Conservation (phyloP, 2,113 vertebrate genomes). For the Rhipidura dahli region DNA sequence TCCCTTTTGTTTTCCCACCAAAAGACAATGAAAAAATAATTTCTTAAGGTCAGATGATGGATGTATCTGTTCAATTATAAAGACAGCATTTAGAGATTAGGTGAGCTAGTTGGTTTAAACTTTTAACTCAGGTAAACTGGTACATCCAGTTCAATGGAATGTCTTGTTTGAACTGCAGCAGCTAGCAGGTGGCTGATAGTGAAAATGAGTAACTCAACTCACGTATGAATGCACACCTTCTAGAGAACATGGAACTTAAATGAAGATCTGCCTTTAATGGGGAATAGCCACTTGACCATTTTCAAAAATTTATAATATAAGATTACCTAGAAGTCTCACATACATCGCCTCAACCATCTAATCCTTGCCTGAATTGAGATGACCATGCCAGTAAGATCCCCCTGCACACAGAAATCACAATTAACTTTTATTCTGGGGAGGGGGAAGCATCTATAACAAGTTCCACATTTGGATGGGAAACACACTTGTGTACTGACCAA, state of each 20-base stretch:
- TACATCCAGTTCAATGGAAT: neutral
- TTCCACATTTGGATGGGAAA: neutral
- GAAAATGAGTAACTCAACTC: neutral
- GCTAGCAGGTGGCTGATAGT: neutral
- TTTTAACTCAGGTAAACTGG: neutral
- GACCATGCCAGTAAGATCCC: neutral
- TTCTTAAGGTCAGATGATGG: neutral
- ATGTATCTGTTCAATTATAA: neutral
- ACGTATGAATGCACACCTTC: neutral
- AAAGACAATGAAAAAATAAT: neutral
- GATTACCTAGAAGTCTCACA: neutral
- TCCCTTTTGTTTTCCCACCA: neutral
- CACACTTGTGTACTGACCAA: neutral
- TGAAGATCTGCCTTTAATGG: neutral
- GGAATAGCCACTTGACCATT: neutral
- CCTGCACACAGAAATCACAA: neutral
- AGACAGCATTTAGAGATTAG: neutral
- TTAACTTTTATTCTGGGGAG: neutral
- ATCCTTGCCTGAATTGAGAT: neutral
- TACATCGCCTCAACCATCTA: neutral
- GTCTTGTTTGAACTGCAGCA: neutral
- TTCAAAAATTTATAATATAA: neutral
- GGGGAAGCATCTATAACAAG: neutral
- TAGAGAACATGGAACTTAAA: neutral
- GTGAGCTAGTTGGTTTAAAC: neutral